phyloP scores from a whole-genome alignment of 1,140 invertebrate genomes.

The Caenorhabditis briggsae region DNA sequence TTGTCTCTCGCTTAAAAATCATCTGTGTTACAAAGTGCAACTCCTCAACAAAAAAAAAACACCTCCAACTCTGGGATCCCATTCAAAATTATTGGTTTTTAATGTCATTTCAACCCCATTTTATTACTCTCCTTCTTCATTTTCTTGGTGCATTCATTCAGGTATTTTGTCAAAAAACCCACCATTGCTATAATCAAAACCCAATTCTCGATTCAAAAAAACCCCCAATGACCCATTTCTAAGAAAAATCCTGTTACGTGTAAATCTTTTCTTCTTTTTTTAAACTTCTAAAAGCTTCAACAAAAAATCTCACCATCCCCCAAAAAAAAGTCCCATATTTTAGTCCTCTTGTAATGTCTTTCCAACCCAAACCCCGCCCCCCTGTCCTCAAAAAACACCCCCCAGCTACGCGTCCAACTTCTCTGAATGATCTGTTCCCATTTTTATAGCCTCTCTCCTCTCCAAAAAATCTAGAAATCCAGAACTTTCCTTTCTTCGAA shows the following conservation, averaged over 20 bases:
- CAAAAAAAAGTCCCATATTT: not conserved
- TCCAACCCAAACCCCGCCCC: not conserved
- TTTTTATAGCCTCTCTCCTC: not conserved
- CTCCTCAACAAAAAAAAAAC: not conserved
- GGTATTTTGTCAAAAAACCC: not conserved
- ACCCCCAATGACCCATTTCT: not conserved
- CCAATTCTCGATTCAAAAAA: not conserved
- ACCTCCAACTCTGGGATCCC: constrained; percentile 48
- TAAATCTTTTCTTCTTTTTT: not conserved
- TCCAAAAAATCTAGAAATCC: too few species aligned
- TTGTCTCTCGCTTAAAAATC: constrained; percentile 25
- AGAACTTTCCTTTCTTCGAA: too few species aligned
- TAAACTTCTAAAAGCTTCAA: not conserved
- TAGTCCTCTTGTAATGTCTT: constrained; percentile 3
- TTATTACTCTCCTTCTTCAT: not conserved
- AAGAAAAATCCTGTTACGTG: not conserved
- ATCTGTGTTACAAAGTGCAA: constrained; percentile 49
- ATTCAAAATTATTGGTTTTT: not conserved
- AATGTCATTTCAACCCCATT: not conserved
- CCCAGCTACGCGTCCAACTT: constrained; percentile 7
- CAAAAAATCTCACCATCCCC: not conserved
- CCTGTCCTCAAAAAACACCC: constrained; percentile 7
- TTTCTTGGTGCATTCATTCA: constrained; percentile 51
- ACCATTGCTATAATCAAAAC: too few species aligned
- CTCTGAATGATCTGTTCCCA: constrained; percentile 30